phyloP scores from a whole-genome alignment of 2,113 vertebrate species.

The Sander vitreus region DNA sequence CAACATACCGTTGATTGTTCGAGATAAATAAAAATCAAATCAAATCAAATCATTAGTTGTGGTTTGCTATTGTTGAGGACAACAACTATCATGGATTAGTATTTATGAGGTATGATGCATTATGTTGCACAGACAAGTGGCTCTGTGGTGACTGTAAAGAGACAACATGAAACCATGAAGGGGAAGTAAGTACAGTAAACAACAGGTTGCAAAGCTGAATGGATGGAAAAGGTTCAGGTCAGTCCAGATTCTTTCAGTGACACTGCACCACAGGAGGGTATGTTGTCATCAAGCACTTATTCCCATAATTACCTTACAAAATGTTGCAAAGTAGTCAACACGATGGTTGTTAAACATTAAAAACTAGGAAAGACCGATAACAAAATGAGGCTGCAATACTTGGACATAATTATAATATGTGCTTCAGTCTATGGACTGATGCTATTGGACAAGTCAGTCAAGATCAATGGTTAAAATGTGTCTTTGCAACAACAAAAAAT shows the following conservation, averaged over 20 bases:
- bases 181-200: constrained; percentile 4
- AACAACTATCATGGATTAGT: not conserved
- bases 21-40: no score
- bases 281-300: not conserved
- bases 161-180: constrained; percentile 3
- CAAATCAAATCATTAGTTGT: not conserved
- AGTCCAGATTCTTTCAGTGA: not conserved
- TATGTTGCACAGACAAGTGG: not conserved
- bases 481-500: not conserved
- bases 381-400: not conserved
- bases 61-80: not conserved
- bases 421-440: constrained; percentile 6
- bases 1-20: no score
- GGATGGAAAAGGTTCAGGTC: constrained; percentile 6
- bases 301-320: constrained; percentile 10
- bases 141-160: constrained; percentile 1
- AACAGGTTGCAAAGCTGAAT: not conserved
- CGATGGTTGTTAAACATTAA: not conserved
- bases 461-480: not conserved
- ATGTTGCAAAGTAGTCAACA: not conserved
- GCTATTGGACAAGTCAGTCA: not conserved
- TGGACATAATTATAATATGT: not conserved
- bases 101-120: constrained; percentile 59
- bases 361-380: not conserved
- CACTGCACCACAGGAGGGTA: not conserved